These are phyloP conservation scores for Tetragnatha versicolor DNA, from an alignment of 1,140 invertebrate species.

Conservation along the genomic window DNA sequence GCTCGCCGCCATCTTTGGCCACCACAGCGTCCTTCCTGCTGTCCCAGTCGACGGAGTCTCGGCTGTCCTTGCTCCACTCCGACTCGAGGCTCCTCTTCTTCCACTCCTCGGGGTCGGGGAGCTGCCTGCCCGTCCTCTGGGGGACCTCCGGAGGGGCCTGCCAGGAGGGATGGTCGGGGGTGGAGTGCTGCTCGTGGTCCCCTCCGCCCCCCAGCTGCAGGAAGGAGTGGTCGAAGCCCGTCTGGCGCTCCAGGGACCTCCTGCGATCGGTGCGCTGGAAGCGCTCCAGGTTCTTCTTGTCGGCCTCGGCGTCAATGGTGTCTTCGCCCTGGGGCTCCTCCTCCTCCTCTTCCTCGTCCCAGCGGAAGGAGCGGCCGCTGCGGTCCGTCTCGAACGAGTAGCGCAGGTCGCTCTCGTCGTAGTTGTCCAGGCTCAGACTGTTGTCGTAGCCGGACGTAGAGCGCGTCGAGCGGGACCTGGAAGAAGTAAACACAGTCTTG, in stretches of 20 bases:
- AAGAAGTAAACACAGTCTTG: no score
- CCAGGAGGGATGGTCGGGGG: no score
- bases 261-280: conserved; percentile 39
- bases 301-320: conserved; percentile 28
- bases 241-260: conserved; percentile 60
- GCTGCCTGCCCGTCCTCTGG: conserved; percentile 2
- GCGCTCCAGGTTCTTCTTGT: conserved; percentile 41
- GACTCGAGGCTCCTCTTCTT: conserved; percentile 39
- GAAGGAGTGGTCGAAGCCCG: conserved; percentile 52
- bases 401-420: conserved; percentile 52
- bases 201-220: no score
- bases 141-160: no score
- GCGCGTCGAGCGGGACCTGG: conserved; percentile 48
- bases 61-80: conserved; percentile 38
- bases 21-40: no score
- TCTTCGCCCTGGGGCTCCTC: no score
- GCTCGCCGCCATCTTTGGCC: neutral
- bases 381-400: conserved; percentile 51
- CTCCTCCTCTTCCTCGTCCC: no score
- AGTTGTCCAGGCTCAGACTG: conserved; percentile 43
- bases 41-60: conserved; percentile 22
- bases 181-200: no score
- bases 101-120: conserved; percentile 37
- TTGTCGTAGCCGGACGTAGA: conserved; percentile 50
- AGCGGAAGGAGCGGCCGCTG: conserved; percentile 36